Conservation (phyloP, 2,888 invertebrate genomes). For the Agonopterix heracliana region DNA sequence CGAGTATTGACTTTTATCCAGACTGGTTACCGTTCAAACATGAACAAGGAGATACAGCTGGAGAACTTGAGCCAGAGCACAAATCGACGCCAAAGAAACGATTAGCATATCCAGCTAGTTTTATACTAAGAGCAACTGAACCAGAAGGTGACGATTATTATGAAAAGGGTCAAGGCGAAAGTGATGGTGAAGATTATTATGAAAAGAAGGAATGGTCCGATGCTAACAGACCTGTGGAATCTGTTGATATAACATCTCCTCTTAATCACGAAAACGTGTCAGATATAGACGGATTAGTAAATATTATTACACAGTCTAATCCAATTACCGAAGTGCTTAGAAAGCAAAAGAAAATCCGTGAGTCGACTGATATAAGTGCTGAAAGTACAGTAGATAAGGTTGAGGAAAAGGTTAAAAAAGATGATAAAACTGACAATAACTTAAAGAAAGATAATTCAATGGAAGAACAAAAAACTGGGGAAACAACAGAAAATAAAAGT, state of each 20-base stretch:
- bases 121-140: conserved; percentile 47
- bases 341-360: conserved; percentile 2
- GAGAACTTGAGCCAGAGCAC: conserved; percentile 40
- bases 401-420: conserved; percentile 5
- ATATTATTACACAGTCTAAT: conserved; percentile 41
- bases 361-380: conserved; percentile 1
- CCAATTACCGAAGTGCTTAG: conserved; percentile 26
- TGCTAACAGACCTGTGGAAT: conserved; percentile 30
- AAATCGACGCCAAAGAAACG: conserved; percentile 58
- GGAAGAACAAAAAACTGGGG: conserved; percentile 9
- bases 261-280: conserved; percentile 36
- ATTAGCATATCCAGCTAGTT: conserved; percentile 54
- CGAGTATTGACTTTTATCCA: conserved; percentile 44
- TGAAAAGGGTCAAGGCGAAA: conserved; percentile 50
- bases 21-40: conserved; percentile 70
- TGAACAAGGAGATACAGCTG: conserved; percentile 55
- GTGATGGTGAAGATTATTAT: conserved; percentile 50
- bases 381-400: conserved; percentile 1
- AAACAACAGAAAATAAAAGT: conserved; percentile 11
- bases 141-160: conserved; percentile 49
- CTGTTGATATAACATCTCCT: conserved; percentile 15
- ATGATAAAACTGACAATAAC: conserved; percentile 9
- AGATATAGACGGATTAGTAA: conserved; percentile 57
- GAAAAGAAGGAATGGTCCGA: conserved; percentile 67
- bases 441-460: conserved; percentile 5